Evolutionary conservation across 92 coral and sea anemone genomes (phyloP).

Genomic region (Ricordea florida): DNA sequence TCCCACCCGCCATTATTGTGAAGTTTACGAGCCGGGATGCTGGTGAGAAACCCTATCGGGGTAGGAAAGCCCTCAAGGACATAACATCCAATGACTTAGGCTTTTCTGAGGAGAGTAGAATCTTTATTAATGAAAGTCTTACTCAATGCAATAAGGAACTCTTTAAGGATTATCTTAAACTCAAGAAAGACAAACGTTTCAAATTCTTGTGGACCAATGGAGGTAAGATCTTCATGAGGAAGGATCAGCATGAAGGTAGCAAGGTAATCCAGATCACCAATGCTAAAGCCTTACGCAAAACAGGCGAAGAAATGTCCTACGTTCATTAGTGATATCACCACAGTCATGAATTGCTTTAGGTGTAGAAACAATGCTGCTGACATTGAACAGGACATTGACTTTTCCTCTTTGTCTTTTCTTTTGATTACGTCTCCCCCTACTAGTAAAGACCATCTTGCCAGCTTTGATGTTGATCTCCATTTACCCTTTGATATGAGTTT

Average conservation of each 20-base stretch:
- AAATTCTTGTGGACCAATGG: background rate
- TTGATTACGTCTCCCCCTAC: background rate
- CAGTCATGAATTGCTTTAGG: too few relatives aligned
- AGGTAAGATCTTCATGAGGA: background rate
- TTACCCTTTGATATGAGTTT: slow-evolving; percentile 1
- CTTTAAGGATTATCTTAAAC: background rate
- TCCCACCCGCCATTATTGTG: background rate
- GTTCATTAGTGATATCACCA: background rate
- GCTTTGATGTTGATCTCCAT: slow-evolving; percentile 21
- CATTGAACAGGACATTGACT: background rate
- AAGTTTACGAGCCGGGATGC: slow-evolving; percentile 15
- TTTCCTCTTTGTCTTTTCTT: too few relatives aligned
- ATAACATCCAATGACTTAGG: background rate
- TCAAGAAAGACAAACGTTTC: background rate
- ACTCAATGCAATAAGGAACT: background rate
- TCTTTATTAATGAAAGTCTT: background rate
- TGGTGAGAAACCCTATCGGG: background rate
- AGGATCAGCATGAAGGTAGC: background rate
- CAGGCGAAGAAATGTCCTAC: slow-evolving; percentile 1
- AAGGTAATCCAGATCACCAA: too few relatives aligned
- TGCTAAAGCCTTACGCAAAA: too few relatives aligned
- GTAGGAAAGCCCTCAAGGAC: background rate
- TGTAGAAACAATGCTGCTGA: background rate
- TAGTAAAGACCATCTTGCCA: background rate
- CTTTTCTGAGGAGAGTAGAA: background rate